Evolutionary conservation across 2,113 vertebrate species (phyloP).

Genomic region (Sander vitreus): DNA sequence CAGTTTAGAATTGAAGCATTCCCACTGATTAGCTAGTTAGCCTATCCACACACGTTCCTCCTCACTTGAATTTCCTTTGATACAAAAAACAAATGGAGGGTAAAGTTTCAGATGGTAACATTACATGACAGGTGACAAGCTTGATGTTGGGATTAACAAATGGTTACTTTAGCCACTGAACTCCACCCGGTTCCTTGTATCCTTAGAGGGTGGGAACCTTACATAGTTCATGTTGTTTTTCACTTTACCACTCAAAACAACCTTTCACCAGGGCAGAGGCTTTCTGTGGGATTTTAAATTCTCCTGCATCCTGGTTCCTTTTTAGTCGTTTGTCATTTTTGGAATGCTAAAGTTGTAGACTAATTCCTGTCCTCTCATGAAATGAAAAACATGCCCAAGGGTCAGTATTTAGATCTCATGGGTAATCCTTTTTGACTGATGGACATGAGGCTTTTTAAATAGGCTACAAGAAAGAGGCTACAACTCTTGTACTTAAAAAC

Average conservation of each 20-base stretch:
- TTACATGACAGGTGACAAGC: slow-evolving; percentile 44
- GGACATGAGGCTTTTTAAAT: background rate
- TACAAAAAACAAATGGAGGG: slow-evolving; percentile 1
- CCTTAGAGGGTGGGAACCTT: slow-evolving; percentile 81
- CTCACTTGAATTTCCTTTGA: background rate
- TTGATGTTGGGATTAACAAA: slow-evolving; percentile 57
- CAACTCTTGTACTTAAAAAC: background rate
- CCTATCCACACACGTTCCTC: background rate
- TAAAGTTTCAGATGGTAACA: slow-evolving; percentile 17
- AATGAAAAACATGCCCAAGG: slow-evolving; percentile 21
- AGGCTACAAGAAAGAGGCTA: background rate
- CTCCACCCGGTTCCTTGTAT: slow-evolving; percentile 77
- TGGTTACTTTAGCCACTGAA: slow-evolving; percentile 31
- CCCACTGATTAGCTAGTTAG: background rate
- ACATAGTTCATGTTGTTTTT: slow-evolving; percentile 70
- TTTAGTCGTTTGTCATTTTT: slow-evolving; percentile 32
- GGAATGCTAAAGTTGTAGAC: background rate
- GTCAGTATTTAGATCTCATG: background rate
- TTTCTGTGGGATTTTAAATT: slow-evolving; percentile 59
- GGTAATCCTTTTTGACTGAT: background rate
- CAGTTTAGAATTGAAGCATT: background rate
- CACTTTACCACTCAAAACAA: slow-evolving; percentile 49
- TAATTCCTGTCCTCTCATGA: background rate
- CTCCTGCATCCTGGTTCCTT: slow-evolving; percentile 48
- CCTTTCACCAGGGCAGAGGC: slow-evolving; percentile 43